Percentiles rank a stretch among this genome's conserved stretches.
Conservation (phyloP, 2,888 invertebrate genomes). For the Perizoma affinitatum region DNA sequence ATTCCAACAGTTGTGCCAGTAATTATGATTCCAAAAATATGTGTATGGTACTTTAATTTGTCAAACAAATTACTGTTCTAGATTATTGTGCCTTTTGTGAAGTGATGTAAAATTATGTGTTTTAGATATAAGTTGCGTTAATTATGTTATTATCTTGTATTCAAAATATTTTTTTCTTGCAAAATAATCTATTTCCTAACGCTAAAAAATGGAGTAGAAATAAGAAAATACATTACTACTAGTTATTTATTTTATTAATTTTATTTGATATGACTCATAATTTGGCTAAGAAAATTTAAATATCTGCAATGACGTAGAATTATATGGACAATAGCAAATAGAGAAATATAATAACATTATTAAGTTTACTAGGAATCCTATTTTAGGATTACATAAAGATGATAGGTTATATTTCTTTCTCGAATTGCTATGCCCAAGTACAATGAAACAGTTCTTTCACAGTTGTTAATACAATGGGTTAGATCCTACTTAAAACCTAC, state of each 20-base stretch:
- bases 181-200: too few relatives aligned
- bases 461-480: constrained; percentile 50
- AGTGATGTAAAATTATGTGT: constrained; percentile 14
- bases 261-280: constrained; percentile 82
- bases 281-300: constrained; percentile 78
- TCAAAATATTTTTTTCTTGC: too few relatives aligned
- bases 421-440: constrained; percentile 18
- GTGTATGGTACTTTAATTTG: not conserved
- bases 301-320: constrained; percentile 51
- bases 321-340: constrained; percentile 45
- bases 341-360: constrained; percentile 2
- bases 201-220: too few relatives aligned
- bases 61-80: constrained; percentile 3
- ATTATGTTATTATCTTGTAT: too few relatives aligned
- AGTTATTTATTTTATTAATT: constrained; percentile 78
- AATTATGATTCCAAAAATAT: too few relatives aligned
- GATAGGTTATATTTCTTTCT: constrained; percentile 7
- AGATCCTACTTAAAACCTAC: constrained; percentile 62
- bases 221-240: constrained; percentile 40
- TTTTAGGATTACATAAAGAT: too few relatives aligned
- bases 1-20: not conserved
- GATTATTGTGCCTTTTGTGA: not conserved
- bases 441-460: constrained; percentile 51
- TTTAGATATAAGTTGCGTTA: not conserved
- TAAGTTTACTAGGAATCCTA: too few relatives aligned